Conservation (phyloP, 1,140 invertebrate genomes). For the Drosophila chauvacae region DNA sequence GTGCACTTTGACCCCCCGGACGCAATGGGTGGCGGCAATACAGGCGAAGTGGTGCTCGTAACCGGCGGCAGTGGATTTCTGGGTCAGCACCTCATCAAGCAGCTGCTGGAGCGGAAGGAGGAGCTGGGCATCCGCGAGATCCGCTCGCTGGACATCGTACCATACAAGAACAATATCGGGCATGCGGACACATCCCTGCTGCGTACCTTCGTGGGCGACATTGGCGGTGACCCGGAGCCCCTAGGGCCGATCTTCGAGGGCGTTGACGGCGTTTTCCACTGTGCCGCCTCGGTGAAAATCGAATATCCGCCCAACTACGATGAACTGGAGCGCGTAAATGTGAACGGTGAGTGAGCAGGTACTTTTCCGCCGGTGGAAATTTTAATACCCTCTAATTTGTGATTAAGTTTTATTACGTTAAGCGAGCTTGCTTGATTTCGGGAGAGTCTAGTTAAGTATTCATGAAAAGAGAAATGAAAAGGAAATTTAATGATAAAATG, state of each 20-base stretch:
- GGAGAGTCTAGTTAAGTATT: neutral
- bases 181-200: constrained; percentile 83
- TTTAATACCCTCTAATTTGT: neutral
- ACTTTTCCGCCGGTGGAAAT: neutral
- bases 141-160: constrained; percentile 86
- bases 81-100: constrained; percentile 88
- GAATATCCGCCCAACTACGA: constrained; percentile 86
- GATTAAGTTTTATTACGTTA: neutral
- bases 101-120: constrained; percentile 85
- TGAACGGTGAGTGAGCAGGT: constrained; percentile 85
- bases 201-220: constrained; percentile 85
- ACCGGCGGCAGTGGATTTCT: constrained; percentile 88
- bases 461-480: neutral
- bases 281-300: constrained; percentile 87
- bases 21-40: constrained; percentile 55
- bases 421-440: neutral
- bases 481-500: neutral
- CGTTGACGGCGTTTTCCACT: constrained; percentile 88
- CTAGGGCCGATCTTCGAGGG: constrained; percentile 85
- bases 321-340: constrained; percentile 87
- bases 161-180: constrained; percentile 86
- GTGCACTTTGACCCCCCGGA: constrained; percentile 37
- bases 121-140: constrained; percentile 86
- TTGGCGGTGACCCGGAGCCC: constrained; percentile 80
- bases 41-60: constrained; percentile 69